These are phyloP conservation scores for Acropora tenuis DNA, from an alignment of 64 coral and sea anemone species.

Conservation along the genomic window DNA sequence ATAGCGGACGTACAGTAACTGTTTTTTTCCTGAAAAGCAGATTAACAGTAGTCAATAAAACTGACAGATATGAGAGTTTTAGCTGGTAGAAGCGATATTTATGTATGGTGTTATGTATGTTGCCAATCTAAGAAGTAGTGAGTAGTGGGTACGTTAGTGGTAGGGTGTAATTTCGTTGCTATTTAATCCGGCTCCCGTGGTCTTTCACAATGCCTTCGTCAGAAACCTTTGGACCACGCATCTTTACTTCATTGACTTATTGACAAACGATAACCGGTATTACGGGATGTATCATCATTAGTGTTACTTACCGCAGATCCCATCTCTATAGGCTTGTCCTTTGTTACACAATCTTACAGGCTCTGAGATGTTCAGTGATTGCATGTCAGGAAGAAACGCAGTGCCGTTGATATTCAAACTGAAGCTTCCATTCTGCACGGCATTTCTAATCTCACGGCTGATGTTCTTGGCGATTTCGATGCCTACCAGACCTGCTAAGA, in stretches of 20 bases:
- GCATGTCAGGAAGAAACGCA: neutral
- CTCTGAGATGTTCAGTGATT: conserved; percentile 23
- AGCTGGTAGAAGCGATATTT: neutral
- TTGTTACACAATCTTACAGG: neutral
- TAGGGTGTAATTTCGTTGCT: neutral
- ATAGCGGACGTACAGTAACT: neutral
- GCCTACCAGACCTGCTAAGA: neutral
- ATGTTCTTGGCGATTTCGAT: conserved; percentile 15
- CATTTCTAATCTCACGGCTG: conserved; percentile 1
- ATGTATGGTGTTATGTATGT: neutral
- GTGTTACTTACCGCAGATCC: conserved; percentile 34
- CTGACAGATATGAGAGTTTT: too few species aligned
- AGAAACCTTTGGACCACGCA: neutral
- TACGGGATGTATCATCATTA: neutral
- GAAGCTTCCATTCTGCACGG: conserved; percentile 42
- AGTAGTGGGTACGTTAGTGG: neutral
- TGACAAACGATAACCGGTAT: neutral
- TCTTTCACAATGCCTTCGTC: neutral
- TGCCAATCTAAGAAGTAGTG: neutral
- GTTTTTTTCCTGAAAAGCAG: neutral
- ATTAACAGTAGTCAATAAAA: neutral
- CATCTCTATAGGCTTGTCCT: conserved; percentile 40
- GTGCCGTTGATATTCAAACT: conserved; percentile 39
- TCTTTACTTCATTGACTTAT: neutral
- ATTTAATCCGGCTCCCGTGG: neutral